These are phyloP conservation scores for Otis tarda DNA, from an alignment of 2,113 vertebrate species.

Conservation along the genomic window DNA sequence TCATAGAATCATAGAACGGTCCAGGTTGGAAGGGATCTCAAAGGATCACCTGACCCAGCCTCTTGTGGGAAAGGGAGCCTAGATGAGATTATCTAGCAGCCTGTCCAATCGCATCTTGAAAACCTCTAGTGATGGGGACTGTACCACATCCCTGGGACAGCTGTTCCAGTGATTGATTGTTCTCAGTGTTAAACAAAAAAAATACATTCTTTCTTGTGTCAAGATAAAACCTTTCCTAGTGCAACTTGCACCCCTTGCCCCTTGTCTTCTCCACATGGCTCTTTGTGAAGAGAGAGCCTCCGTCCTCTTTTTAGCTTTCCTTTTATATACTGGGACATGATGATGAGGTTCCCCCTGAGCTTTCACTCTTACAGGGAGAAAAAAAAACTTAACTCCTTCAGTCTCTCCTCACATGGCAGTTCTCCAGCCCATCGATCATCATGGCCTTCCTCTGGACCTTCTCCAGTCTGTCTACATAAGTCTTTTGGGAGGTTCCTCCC, in stretches of 20 bases:
- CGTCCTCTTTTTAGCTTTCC: neutral
- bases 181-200: neutral
- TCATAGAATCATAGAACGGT: too few relatives aligned
- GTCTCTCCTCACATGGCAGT: too few relatives aligned
- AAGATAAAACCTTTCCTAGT: neutral
- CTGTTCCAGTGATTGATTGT: neutral
- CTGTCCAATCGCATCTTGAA: neutral
- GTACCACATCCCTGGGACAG: neutral
- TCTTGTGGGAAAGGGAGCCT: neutral
- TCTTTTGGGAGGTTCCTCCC: neutral
- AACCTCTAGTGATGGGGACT: neutral
- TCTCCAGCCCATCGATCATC: too few relatives aligned
- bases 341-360: neutral
- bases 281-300: neutral
- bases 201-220: neutral
- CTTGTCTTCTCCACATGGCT: neutral
- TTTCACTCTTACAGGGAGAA: neutral
- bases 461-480: neutral
- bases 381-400: neutral
- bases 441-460: neutral
- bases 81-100: neutral
- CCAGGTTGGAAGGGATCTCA: neutral
- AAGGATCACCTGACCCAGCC: neutral
- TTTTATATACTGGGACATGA: neutral
- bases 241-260: neutral